Evolutionary conservation across 2,113 vertebrate genomes (phyloP).

Genomic region (Petrocephalus microphthalmus): DNA sequence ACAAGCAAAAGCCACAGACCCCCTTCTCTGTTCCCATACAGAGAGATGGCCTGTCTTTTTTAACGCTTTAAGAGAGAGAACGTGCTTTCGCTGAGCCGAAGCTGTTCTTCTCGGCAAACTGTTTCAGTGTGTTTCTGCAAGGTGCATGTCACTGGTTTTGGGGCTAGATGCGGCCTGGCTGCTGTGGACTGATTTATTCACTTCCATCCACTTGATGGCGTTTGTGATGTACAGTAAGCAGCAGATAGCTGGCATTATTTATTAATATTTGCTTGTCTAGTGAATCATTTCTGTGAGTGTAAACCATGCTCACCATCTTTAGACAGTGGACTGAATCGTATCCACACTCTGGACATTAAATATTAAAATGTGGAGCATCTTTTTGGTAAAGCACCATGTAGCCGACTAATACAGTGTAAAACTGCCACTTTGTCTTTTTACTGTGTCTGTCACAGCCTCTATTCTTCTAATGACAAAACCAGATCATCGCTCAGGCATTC

Average conservation of each 20-base stretch:
- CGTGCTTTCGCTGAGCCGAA: neutral
- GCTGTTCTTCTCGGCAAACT: neutral
- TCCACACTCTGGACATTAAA: neutral
- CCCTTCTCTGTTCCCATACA: neutral
- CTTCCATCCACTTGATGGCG: neutral
- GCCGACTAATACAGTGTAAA: neutral
- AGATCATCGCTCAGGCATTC: neutral
- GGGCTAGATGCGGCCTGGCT: neutral
- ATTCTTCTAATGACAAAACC: neutral
- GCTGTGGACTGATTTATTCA: neutral
- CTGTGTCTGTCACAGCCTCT: neutral
- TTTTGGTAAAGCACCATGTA: neutral
- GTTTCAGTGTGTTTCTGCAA: neutral
- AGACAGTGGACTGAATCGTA: neutral
- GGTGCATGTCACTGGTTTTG: neutral
- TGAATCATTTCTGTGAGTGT: neutral
- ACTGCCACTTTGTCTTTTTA: neutral
- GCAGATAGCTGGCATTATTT: neutral
- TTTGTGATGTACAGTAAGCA: neutral
- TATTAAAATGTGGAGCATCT: neutral
- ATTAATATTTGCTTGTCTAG: neutral
- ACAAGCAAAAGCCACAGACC: constrained; percentile 39
- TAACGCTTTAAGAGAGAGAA: neutral
- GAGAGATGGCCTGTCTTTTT: neutral
- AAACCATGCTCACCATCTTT: neutral